Conservation (phyloP, 2,888 invertebrate genomes). For the Timema podura region DNA sequence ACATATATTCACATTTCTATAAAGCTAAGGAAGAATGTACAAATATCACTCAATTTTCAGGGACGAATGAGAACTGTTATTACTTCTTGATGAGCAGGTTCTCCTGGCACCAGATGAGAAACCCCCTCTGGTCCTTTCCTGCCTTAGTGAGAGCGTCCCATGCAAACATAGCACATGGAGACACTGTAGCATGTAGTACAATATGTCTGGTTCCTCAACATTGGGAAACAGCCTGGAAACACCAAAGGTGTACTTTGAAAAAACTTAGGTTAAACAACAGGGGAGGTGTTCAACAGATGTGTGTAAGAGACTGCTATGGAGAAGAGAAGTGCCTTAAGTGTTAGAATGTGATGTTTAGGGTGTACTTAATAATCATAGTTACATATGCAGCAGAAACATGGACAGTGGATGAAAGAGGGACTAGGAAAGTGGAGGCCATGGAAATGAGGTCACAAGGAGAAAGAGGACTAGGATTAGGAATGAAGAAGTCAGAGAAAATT, state of each 20-base stretch:
- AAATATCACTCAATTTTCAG: too few relatives aligned
- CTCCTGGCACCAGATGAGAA: conserved; percentile 95
- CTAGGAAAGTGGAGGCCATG: too few relatives aligned
- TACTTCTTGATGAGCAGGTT: conserved; percentile 90
- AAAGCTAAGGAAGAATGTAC: too few relatives aligned
- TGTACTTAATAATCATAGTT: background rate
- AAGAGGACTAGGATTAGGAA: background rate
- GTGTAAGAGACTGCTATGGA: too few relatives aligned
- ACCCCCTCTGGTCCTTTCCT: conserved; percentile 83
- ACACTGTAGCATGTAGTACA: conserved; percentile 89
- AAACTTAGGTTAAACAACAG: background rate
- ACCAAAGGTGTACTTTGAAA: conserved; percentile 56
- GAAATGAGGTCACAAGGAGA: background rate
- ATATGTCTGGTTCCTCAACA: conserved; percentile 83
- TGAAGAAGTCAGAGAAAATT: background rate
- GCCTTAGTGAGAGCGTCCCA: conserved; percentile 88
- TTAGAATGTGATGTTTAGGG: background rate
- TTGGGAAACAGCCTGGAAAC: conserved; percentile 47
- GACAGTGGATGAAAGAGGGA: too few relatives aligned
- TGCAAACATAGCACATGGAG: conserved; percentile 87
- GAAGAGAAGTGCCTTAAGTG: too few relatives aligned
- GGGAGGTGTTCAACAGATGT: background rate
- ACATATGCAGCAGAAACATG: too few relatives aligned
- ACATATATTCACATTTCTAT: too few relatives aligned
- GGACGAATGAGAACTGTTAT: conserved; percentile 35